A percentile compares a stretch with the other conserved stretches of the same genome.
Evolutionary conservation across 2,888 invertebrate species (phyloP).

Genomic region (Caradrina clavipalpis): DNA sequence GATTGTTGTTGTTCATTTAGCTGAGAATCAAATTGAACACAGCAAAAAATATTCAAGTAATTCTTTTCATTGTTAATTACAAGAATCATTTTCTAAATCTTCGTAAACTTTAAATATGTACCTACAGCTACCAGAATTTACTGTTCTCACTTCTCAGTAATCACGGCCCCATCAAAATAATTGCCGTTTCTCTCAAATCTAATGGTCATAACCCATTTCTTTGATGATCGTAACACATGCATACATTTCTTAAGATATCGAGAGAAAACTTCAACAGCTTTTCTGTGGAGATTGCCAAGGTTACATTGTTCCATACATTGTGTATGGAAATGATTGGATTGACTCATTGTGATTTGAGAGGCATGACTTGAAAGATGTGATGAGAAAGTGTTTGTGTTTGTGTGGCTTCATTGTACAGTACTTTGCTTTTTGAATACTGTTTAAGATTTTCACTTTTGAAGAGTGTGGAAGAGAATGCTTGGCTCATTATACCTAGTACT

Average conservation of each 20-base stretch:
- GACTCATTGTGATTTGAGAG: constrained; percentile 15
- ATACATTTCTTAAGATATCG: constrained; percentile 5
- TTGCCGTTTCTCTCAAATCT: constrained; percentile 5
- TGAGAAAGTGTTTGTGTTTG: constrained; percentile 25
- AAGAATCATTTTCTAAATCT: neutral
- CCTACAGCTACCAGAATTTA: neutral
- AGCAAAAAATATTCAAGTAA: too few species aligned
- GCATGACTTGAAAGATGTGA: constrained; percentile 1
- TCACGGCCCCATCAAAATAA: constrained; percentile 11
- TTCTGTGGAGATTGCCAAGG: constrained; percentile 9
- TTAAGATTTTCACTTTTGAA: neutral
- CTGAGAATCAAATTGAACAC: too few species aligned
- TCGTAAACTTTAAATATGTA: neutral
- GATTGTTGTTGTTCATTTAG: too few species aligned
- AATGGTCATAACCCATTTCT: neutral
- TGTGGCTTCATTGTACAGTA: neutral
- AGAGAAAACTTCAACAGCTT: constrained; percentile 30
- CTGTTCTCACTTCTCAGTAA: neutral
- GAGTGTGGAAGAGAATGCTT: neutral
- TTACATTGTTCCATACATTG: neutral
- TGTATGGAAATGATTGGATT: constrained; percentile 16
- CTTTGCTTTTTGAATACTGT: neutral
- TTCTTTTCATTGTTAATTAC: too few species aligned
- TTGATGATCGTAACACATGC: neutral
- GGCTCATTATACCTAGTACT: neutral